These are phyloP conservation scores for Synergus gifuensis DNA, from an alignment of 2,888 invertebrate genomes.

Conservation along the genomic window DNA sequence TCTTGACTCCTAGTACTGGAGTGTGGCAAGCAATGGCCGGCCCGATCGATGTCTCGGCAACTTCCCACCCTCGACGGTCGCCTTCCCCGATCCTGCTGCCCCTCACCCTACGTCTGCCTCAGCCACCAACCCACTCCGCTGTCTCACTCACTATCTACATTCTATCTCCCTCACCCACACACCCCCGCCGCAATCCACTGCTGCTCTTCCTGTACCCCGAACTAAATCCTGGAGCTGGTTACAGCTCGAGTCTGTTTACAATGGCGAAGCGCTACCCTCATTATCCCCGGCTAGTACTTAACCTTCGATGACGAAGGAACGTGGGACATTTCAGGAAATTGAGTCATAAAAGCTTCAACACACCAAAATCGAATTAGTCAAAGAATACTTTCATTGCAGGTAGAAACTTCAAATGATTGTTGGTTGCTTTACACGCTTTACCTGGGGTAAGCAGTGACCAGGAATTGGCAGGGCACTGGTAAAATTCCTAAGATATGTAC, in stretches of 20 bases:
- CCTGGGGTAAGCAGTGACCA: too few relatives aligned
- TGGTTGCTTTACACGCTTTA: too few relatives aligned
- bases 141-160: constrained; percentile 54
- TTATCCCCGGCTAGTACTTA: constrained; percentile 65
- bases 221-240: constrained; percentile 73
- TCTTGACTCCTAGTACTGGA: constrained; percentile 76
- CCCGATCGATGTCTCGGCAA: constrained; percentile 77
- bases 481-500: too few relatives aligned
- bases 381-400: background rate
- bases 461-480: too few relatives aligned
- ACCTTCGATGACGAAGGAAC: constrained; percentile 56
- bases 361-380: background rate
- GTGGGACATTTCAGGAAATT: constrained; percentile 12
- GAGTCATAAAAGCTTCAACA: constrained; percentile 41
- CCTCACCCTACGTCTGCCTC: constrained; percentile 49
- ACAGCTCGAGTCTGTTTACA: constrained; percentile 73
- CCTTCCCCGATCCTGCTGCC: constrained; percentile 48
- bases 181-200: constrained; percentile 48
- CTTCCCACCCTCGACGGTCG: constrained; percentile 72
- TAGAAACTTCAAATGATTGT: too few relatives aligned
- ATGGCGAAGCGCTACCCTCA: constrained; percentile 71
- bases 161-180: constrained; percentile 43
- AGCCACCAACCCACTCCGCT: constrained; percentile 48
- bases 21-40: constrained; percentile 77
- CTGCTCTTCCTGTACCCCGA: constrained; percentile 56